phyloP scores from a whole-genome alignment of 2,113 vertebrate species.

The Actenoides hombroni region DNA sequence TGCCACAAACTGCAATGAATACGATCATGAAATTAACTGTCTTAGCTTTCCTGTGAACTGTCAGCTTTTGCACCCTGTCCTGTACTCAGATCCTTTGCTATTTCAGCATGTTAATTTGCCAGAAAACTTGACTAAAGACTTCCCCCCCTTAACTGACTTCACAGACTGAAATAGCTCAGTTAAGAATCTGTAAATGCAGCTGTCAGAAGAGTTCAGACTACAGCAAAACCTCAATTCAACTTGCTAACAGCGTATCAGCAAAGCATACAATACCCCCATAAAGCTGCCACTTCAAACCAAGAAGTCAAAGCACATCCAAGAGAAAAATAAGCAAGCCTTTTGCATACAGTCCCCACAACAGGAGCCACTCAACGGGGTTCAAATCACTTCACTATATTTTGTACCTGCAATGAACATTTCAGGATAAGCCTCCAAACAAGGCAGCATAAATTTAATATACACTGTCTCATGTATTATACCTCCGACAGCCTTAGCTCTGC shows the following conservation, averaged over 20 bases:
- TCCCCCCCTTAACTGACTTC: background rate
- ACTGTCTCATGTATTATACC: background rate
- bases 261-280: background rate
- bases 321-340: background rate
- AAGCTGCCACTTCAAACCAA: background rate
- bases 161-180: background rate
- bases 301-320: background rate
- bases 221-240: background rate
- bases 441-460: background rate
- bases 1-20: background rate
- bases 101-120: background rate
- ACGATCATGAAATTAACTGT: rapidly evolving
- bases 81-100: background rate
- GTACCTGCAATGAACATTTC: background rate
- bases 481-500: background rate
- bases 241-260: background rate
- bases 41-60: background rate
- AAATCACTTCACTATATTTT: background rate
- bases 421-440: background rate
- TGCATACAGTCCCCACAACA: background rate
- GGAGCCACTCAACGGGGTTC: background rate
- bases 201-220: background rate
- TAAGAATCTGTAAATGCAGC: background rate
- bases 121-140: background rate
- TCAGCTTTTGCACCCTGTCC: background rate